Conservation (phyloP, 2,888 invertebrate species). For the Hypomecis punctinalis region DNA sequence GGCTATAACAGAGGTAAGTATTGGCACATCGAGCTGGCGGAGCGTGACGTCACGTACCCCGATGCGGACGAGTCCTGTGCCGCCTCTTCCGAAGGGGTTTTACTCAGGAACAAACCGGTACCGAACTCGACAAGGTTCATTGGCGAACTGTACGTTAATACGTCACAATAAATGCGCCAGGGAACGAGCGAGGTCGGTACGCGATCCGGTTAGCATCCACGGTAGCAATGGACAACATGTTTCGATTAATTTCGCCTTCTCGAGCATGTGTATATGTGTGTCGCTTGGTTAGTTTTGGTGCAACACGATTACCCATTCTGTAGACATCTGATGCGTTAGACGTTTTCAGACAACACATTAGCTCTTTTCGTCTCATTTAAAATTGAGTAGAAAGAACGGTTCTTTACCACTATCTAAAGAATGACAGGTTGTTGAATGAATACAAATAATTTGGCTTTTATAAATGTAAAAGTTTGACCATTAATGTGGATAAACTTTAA, state of each 20-base stretch:
- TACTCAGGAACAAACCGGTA: slow-evolving; percentile 96
- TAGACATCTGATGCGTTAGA: background rate
- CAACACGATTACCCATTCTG: background rate
- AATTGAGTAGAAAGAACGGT: too few species aligned
- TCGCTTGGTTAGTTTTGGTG: slow-evolving; percentile 42
- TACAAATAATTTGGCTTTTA: too few species aligned
- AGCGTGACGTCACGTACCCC: slow-evolving; percentile 84
- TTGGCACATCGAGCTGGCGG: slow-evolving; percentile 70
- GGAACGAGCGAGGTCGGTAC: slow-evolving; percentile 63
- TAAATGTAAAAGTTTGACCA: too few species aligned
- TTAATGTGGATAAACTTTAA: too few species aligned
- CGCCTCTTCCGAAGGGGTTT: slow-evolving; percentile 96
- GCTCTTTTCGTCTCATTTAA: too few species aligned
- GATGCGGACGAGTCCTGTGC: slow-evolving; percentile 87
- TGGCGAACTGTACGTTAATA: slow-evolving; percentile 88
- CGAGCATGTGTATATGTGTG: slow-evolving; percentile 63
- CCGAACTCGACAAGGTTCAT: slow-evolving; percentile 98
- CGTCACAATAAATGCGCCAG: slow-evolving; percentile 47
- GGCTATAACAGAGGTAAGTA: slow-evolving; percentile 12
- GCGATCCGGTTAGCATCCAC: slow-evolving; percentile 77
- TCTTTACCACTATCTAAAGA: too few species aligned
- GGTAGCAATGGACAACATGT: slow-evolving; percentile 80
- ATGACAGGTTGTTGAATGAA: too few species aligned
- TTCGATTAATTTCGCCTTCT: slow-evolving; percentile 62
- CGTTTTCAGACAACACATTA: background rate